A percentile compares a stretch with the other conserved stretches of the same genome.
Evolutionary conservation across 2,888 invertebrate species (phyloP).

Genomic region (Orthosia gracilis): DNA sequence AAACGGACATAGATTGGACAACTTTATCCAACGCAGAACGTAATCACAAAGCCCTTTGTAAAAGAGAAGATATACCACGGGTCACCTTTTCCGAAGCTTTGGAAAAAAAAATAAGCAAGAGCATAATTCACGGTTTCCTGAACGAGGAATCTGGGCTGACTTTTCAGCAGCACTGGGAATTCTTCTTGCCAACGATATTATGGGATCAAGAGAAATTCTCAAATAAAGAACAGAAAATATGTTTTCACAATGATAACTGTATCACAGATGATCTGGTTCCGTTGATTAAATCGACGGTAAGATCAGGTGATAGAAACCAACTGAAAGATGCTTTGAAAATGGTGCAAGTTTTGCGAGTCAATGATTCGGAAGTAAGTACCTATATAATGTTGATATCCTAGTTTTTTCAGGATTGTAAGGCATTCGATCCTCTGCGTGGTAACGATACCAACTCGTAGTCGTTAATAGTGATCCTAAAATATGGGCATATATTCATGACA

Average conservation of each 20-base stretch:
- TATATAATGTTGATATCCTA: not conserved
- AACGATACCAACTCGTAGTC: not conserved
- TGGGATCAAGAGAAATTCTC: slow-evolving; percentile 85
- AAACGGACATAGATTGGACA: slow-evolving; percentile 84
- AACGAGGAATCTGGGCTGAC: slow-evolving; percentile 76
- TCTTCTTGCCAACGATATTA: slow-evolving; percentile 77
- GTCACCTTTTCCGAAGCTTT: slow-evolving; percentile 79
- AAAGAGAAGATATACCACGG: slow-evolving; percentile 67
- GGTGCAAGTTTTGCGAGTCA: slow-evolving; percentile 79
- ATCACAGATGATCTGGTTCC: slow-evolving; percentile 80
- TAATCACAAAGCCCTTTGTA: slow-evolving; percentile 77
- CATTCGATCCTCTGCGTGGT: not conserved
- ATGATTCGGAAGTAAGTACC: slow-evolving; percentile 75
- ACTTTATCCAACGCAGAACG: slow-evolving; percentile 75
- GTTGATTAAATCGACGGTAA: slow-evolving; percentile 79
- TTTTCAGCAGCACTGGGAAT: slow-evolving; percentile 82
- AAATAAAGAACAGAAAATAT: slow-evolving; percentile 81
- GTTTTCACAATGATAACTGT: slow-evolving; percentile 79
- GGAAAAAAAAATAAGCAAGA: slow-evolving; percentile 79
- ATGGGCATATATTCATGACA: not conserved
- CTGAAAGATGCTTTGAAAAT: slow-evolving; percentile 77
- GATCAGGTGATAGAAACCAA: slow-evolving; percentile 70
- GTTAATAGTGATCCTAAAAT: not conserved
- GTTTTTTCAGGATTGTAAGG: not conserved
- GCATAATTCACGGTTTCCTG: slow-evolving; percentile 79